Evolutionary conservation across 2,888 invertebrate genomes (phyloP).

Genomic region (Pseudanteris insignis): DNA sequence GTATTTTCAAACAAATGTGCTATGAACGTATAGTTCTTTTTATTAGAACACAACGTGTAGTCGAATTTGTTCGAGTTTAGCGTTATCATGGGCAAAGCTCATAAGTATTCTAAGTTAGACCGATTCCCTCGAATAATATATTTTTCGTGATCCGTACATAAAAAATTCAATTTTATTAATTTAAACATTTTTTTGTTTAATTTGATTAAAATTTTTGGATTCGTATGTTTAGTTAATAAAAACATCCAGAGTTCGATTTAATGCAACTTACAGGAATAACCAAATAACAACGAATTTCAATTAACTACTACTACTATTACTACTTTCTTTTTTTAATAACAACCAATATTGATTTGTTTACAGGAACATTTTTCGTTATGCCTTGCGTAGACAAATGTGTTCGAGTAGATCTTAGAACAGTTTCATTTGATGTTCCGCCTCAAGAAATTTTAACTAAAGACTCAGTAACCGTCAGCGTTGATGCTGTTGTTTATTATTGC

Average conservation of each 20-base stretch:
- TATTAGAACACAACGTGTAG: no score
- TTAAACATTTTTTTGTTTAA: no score
- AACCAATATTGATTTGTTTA: not conserved
- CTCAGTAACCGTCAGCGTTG: constrained; percentile 93
- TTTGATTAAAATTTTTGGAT: no score
- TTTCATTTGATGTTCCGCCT: constrained; percentile 95
- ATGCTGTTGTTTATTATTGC: constrained; percentile 87
- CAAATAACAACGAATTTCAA: not conserved
- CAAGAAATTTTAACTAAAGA: constrained; percentile 96
- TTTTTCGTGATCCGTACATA: no score
- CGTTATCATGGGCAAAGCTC: no score
- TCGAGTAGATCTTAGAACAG: constrained; percentile 91
- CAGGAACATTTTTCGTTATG: constrained; percentile 4
- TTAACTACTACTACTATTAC: not conserved
- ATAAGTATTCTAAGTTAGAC: no score
- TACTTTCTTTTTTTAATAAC: not conserved
- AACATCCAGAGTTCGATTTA: not conserved
- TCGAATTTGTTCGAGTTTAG: no score
- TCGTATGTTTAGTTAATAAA: not conserved
- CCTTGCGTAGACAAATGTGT: constrained; percentile 94
- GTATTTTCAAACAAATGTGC: no score
- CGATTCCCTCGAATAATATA: no score
- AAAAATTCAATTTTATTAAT: no score
- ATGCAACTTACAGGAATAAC: not conserved
- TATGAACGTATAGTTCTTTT: no score